Percentiles rank a stretch among this genome's conserved stretches.
Evolutionary conservation across 1,140 invertebrate species (phyloP).

Genomic region (Scaptomyza graminum): DNA sequence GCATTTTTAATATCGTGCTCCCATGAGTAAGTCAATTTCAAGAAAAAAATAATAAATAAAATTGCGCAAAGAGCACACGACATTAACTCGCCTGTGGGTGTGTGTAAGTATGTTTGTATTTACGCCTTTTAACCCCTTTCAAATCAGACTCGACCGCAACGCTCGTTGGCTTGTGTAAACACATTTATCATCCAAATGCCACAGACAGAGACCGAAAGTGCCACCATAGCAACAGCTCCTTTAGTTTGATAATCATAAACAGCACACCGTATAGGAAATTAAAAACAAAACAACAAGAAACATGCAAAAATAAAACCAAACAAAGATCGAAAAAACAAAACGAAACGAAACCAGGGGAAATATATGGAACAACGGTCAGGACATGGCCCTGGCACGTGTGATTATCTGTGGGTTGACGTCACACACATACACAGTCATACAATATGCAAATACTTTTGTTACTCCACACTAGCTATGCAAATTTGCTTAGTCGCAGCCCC

Average conservation of each 20-base stretch:
- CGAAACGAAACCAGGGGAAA: constrained; percentile 24
- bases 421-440: constrained; percentile 44
- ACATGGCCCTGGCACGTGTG: constrained; percentile 55
- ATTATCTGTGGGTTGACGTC: constrained; percentile 54
- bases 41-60: constrained; percentile 68
- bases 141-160: constrained; percentile 76
- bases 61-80: constrained; percentile 42
- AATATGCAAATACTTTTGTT: constrained; percentile 76
- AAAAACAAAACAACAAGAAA: constrained; percentile 70
- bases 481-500: constrained; percentile 33
- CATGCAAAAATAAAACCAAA: constrained; percentile 48
- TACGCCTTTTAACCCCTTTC: constrained; percentile 80
- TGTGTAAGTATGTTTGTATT: constrained; percentile 46
- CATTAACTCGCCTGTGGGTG: not conserved
- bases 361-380: constrained; percentile 31
- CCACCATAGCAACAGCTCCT: constrained; percentile 14
- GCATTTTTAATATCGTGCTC: constrained; percentile 46
- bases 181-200: constrained; percentile 81
- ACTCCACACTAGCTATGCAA: constrained; percentile 60
- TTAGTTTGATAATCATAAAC: constrained; percentile 66
- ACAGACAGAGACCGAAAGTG: constrained; percentile 81
- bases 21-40: constrained; percentile 42
- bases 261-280: constrained; percentile 72
- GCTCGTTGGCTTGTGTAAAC: constrained; percentile 79
- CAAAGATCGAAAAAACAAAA: constrained; percentile 30